phyloP scores from a whole-genome alignment of 2,113 vertebrate species.

The Corythornis madagascariensis region DNA sequence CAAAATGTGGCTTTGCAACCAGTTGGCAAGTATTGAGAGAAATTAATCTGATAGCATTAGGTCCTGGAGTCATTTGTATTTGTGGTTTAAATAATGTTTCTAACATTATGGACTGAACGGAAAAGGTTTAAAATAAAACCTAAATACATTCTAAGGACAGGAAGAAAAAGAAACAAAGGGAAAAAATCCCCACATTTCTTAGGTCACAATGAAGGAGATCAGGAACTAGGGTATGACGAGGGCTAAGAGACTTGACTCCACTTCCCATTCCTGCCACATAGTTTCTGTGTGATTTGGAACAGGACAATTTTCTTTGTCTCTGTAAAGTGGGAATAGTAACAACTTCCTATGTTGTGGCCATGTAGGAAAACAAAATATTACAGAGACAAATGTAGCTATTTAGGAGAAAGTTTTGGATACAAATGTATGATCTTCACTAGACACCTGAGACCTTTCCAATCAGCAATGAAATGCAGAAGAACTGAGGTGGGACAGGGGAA shows the following conservation, averaged over 20 bases:
- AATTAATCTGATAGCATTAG: neutral
- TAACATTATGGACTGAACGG: neutral
- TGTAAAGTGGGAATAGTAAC: neutral
- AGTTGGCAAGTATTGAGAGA: neutral
- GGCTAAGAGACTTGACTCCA: neutral
- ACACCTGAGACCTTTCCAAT: neutral
- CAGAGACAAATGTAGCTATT: neutral
- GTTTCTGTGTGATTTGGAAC: neutral
- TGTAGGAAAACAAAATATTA: neutral
- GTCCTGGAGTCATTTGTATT: neutral
- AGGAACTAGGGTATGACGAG: neutral
- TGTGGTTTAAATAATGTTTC: neutral
- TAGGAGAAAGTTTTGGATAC: neutral
- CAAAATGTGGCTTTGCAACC: rapidly evolving
- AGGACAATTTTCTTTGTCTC: neutral
- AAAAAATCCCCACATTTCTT: neutral
- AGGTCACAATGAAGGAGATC: constrained; percentile 2
- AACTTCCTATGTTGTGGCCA: neutral
- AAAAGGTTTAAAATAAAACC: constrained; percentile 7
- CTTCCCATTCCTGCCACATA: neutral
- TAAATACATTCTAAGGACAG: constrained; percentile 33
- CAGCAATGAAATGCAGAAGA: neutral
- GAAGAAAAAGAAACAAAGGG: constrained; percentile 48
- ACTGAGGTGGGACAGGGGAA: neutral
- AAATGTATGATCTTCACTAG: neutral